Percentiles rank a stretch among this genome's conserved stretches.
phyloP scores from a whole-genome alignment of 2,797 vertebrate species.

The Emydoidea blandingii region DNA sequence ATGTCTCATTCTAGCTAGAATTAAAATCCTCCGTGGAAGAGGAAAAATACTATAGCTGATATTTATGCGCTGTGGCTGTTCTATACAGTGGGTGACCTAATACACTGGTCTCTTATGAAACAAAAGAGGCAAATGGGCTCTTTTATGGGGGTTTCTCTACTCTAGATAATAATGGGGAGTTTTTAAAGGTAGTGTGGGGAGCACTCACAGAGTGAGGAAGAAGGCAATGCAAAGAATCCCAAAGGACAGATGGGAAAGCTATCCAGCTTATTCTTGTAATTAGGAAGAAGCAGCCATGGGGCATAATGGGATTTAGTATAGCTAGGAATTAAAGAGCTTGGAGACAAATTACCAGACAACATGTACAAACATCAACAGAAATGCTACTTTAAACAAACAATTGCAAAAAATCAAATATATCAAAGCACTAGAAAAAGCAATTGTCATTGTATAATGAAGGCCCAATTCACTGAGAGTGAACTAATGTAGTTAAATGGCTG shows the following conservation, averaged over 20 bases:
- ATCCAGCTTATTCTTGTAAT: not conserved
- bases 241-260: not conserved
- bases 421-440: slow-evolving; percentile 24
- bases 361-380: not conserved
- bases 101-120: not conserved
- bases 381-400: slow-evolving; percentile 31
- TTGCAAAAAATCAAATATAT: slow-evolving; percentile 13
- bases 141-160: not conserved
- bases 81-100: not conserved
- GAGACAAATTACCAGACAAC: not conserved
- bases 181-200: not conserved
- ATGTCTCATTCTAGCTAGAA: not conserved
- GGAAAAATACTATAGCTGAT: not conserved
- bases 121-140: not conserved
- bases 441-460: slow-evolving; percentile 11
- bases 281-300: not conserved
- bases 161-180: not conserved
- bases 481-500: not conserved
- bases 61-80: not conserved
- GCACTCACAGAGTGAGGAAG: not conserved
- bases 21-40: not conserved
- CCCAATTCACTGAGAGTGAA: not conserved
- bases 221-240: not conserved
- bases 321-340: not conserved
- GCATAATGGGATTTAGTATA: not conserved